phyloP scores from a whole-genome alignment of 1,140 invertebrate species.

The Tetramorium simillimum region DNA sequence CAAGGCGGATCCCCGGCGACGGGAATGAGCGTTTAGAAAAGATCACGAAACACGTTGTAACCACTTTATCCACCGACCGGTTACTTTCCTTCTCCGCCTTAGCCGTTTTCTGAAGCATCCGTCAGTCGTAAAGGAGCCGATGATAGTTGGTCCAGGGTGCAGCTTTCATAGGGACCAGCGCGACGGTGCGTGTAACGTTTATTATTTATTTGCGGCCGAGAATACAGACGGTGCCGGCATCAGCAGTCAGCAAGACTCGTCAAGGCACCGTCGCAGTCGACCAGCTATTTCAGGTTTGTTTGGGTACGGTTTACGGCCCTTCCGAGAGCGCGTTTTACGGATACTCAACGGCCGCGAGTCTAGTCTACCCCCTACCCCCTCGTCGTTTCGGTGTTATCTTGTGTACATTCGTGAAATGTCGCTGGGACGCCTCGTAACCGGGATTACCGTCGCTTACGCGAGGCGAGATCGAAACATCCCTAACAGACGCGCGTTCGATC shows the following conservation, averaged over 20 bases:
- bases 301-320: constrained; percentile 71
- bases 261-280: constrained; percentile 33
- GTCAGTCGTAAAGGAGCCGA: constrained; percentile 50
- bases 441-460: constrained; percentile 36
- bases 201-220: constrained; percentile 72
- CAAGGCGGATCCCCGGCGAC: neutral
- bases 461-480: constrained; percentile 26
- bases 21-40: neutral
- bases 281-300: constrained; percentile 75
- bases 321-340: constrained; percentile 70
- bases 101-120: constrained; percentile 39
- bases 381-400: constrained; percentile 63
- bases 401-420: constrained; percentile 53
- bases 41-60: neutral
- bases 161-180: constrained; percentile 6
- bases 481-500: constrained; percentile 30
- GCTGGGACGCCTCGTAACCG: constrained; percentile 10
- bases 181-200: constrained; percentile 58
- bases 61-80: constrained; percentile 36
- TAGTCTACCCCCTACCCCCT: constrained; percentile 37
- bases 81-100: constrained; percentile 50
- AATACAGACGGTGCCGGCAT: constrained; percentile 53
- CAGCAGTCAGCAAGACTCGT: constrained; percentile 42
- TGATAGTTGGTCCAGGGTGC: constrained; percentile 35
- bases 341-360: constrained; percentile 63